These are phyloP conservation scores for Psittacula derbiana DNA, from an alignment of 2,797 vertebrate species.

Conservation along the genomic window DNA sequence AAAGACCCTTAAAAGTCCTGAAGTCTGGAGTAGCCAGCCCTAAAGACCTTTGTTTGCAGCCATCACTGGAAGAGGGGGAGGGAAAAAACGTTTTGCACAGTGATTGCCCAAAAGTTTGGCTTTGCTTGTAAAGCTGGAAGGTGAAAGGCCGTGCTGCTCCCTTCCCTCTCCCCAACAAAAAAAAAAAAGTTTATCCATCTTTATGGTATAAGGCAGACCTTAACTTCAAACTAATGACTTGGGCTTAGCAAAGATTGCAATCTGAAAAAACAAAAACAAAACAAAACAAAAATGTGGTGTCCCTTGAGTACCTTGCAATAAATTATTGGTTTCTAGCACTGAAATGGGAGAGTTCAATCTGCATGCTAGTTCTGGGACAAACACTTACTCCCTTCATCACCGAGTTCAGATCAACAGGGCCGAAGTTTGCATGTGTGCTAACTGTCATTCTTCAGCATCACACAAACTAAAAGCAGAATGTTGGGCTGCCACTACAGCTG, in stretches of 20 bases:
- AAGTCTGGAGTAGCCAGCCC: slow-evolving; percentile 43
- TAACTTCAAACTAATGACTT: slow-evolving; percentile 13
- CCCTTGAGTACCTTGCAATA: neutral
- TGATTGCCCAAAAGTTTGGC: slow-evolving; percentile 57
- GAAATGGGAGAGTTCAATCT: neutral
- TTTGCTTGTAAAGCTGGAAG: slow-evolving; percentile 62
- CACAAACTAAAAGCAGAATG: neutral
- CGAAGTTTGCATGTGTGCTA: neutral
- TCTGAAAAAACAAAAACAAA: neutral
- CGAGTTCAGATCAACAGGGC: neutral
- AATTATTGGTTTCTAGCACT: neutral
- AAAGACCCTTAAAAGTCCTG: slow-evolving; percentile 60
- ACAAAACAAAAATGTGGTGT: neutral
- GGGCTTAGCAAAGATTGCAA: neutral
- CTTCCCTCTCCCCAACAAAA: neutral
- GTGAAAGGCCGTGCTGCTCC: slow-evolving; percentile 32
- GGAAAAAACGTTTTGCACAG: slow-evolving; percentile 48
- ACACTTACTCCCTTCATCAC: neutral
- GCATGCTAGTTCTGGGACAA: neutral
- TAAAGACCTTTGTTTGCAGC: slow-evolving; percentile 62
- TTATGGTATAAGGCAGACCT: slow-evolving; percentile 13
- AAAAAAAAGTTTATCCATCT: neutral
- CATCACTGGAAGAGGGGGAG: slow-evolving; percentile 52
- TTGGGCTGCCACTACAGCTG: neutral
- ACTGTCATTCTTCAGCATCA: neutral